phyloP scores from a whole-genome alignment of 2,888 invertebrate genomes.

The Nudaria mundana region DNA sequence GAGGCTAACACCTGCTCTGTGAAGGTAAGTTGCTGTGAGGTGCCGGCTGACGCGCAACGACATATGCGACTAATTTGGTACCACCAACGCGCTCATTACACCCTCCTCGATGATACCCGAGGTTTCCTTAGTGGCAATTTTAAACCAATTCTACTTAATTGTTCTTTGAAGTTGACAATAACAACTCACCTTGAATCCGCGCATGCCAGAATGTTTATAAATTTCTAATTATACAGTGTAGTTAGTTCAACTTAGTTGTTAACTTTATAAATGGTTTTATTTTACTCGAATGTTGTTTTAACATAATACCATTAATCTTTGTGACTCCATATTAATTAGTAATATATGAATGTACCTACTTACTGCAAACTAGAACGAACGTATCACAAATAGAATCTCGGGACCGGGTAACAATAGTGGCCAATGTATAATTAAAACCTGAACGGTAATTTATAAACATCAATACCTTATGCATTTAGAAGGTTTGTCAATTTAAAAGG shows the following conservation, averaged over 20 bases:
- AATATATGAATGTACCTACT: slow-evolving; percentile 17
- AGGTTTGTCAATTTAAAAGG: too few species aligned
- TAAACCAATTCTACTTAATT: slow-evolving; percentile 70
- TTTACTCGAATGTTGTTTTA: not conserved
- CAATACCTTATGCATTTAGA: slow-evolving; percentile 30
- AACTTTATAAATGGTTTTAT: not conserved
- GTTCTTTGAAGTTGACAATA: slow-evolving; percentile 53
- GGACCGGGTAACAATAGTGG: slow-evolving; percentile 39
- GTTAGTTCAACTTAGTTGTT: not conserved
- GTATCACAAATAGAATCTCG: slow-evolving; percentile 41
- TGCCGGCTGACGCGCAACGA: slow-evolving; percentile 71
- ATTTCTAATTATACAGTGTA: slow-evolving; percentile 6
- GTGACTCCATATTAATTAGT: slow-evolving; percentile 28
- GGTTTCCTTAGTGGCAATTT: slow-evolving; percentile 72
- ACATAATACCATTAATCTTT: slow-evolving; percentile 26
- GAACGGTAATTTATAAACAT: slow-evolving; percentile 52
- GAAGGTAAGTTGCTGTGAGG: slow-evolving; percentile 48
- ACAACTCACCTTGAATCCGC: slow-evolving; percentile 36
- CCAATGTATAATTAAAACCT: slow-evolving; percentile 49
- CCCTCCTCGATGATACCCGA: slow-evolving; percentile 64
- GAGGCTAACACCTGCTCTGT: slow-evolving; percentile 59
- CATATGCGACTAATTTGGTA: slow-evolving; percentile 78
- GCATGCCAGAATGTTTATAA: slow-evolving; percentile 17
- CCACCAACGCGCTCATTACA: slow-evolving; percentile 68
- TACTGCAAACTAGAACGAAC: slow-evolving; percentile 17